These are phyloP conservation scores for Phallusia fumigata DNA, from an alignment of 23 tunicate genomes.

Conservation along the genomic window DNA sequence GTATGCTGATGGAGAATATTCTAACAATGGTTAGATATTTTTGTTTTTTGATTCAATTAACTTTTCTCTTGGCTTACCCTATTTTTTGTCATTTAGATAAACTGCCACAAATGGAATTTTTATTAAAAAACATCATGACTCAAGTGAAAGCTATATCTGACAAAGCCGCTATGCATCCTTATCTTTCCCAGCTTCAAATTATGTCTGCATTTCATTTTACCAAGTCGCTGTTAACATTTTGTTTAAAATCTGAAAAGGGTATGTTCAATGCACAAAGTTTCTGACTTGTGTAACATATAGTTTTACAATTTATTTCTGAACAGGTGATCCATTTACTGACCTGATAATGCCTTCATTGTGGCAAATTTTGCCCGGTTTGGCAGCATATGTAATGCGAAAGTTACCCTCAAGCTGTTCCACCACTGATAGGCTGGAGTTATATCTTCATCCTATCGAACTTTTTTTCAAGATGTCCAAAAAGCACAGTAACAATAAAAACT, in stretches of 20 bases:
- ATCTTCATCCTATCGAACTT: not conserved
- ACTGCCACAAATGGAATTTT: not conserved
- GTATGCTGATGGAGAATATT: not conserved
- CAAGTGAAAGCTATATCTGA: conserved; percentile 18
- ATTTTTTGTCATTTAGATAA: not conserved
- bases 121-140: not conserved
- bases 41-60: too few species aligned
- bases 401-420: not conserved
- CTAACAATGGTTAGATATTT: not conserved
- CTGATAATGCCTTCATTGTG: not conserved
- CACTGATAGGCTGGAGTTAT: not conserved
- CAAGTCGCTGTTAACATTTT: not conserved
- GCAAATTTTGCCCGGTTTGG: not conserved
- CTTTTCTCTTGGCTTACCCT: too few species aligned
- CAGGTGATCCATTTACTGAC: not conserved
- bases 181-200: conserved; percentile 27
- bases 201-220: not conserved
- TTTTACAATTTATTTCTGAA: not conserved
- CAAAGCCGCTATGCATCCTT: conserved; percentile 45
- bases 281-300: not conserved
- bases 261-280: not conserved
- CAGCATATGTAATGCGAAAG: not conserved
- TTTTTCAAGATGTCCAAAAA: not conserved
- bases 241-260: not conserved
- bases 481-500: not conserved